Evolutionary conservation across 2,888 invertebrate genomes (phyloP).

Genomic region (Pherbina coryleti): DNA sequence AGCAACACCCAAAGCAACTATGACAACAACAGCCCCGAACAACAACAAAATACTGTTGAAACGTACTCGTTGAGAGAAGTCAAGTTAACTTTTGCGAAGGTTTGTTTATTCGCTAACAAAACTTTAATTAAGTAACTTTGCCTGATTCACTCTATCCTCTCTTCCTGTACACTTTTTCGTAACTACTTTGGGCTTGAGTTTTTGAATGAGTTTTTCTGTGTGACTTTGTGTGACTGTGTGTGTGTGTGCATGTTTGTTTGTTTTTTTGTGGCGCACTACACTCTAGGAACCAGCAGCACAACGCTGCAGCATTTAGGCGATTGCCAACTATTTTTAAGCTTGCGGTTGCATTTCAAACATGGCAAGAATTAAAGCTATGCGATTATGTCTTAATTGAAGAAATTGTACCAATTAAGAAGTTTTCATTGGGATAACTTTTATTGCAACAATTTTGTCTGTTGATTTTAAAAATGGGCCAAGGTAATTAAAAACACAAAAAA

Average conservation of each 20-base stretch:
- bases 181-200: neutral
- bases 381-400: constrained; percentile 20
- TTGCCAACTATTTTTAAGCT: neutral
- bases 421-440: neutral
- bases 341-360: neutral
- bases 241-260: neutral
- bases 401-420: constrained; percentile 23
- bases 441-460: neutral
- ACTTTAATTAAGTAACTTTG: constrained; percentile 8
- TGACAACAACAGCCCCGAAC: neutral
- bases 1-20: no score
- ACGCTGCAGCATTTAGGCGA: neutral
- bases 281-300: neutral
- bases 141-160: neutral
- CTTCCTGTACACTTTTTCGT: neutral
- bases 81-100: neutral
- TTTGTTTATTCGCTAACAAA: neutral
- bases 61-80: neutral
- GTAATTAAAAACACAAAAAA: no score
- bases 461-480: no score
- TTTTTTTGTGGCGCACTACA: neutral
- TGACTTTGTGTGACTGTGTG: no score
- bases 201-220: no score
- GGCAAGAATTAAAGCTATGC: constrained; percentile 3
- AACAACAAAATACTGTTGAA: neutral